phyloP scores from a whole-genome alignment of 2,797 vertebrate genomes.

The Tokudaia tokunoshimensis region DNA sequence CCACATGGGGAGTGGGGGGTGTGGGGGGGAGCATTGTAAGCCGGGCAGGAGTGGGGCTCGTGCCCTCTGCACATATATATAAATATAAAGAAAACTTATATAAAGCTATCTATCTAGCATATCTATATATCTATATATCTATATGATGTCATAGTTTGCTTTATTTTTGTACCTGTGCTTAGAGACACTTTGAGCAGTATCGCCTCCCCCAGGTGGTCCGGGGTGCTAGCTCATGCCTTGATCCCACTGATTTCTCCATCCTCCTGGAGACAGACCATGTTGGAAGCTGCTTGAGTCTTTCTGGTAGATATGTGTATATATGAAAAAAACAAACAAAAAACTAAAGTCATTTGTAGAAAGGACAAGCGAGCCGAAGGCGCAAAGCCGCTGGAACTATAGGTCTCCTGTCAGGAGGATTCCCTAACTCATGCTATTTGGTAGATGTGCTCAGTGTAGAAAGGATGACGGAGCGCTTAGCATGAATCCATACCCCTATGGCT shows the following conservation, averaged over 20 bases:
- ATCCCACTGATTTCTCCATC: neutral
- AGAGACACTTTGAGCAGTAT: conserved; percentile 90
- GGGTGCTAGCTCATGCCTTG: conserved; percentile 75
- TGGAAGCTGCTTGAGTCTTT: conserved; percentile 56
- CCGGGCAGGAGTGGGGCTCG: conserved; percentile 63
- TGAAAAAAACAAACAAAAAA: conserved; percentile 7
- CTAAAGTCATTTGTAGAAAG: conserved; percentile 27
- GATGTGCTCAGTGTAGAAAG: neutral
- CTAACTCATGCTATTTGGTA: neutral
- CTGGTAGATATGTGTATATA: conserved; percentile 55
- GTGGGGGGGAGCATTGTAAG: conserved; percentile 15
- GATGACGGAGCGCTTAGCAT: neutral
- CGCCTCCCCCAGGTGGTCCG: conserved; percentile 84
- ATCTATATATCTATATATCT: conserved; percentile 87
- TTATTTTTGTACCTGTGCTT: conserved; percentile 94
- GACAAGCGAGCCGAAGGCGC: neutral
- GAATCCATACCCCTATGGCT: neutral
- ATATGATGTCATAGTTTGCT: conserved; percentile 89
- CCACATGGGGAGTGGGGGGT: neutral
- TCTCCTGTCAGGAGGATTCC: neutral
- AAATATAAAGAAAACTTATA: conserved; percentile 86
- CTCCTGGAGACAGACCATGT: neutral
- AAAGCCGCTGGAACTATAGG: neutral
- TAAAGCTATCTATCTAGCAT: conserved; percentile 84
- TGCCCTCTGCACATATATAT: conserved; percentile 79